Evolutionary conservation across 2,888 invertebrate species (phyloP), one percentile per base, ranked within the genome.

Genomic region (Caenorhabditis virilis): DNA sequence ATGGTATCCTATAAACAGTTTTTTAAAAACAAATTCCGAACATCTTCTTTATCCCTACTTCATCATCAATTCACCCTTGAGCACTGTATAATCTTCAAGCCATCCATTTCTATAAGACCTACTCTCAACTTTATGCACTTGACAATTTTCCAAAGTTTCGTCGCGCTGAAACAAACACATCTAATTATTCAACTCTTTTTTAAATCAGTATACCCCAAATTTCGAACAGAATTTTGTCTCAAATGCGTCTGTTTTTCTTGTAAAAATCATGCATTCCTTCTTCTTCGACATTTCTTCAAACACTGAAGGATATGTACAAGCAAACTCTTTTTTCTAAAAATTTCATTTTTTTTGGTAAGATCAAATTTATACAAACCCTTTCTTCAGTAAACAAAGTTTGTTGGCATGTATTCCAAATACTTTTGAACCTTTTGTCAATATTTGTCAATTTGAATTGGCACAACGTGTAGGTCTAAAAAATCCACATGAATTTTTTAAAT

Each of bases 31-130:
- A 26, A 36, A 47, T 18, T 15, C 6, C 6, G 23, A 41, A 22
- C 6, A 41, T 20, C 41, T 41, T 20, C n/a, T n/a, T 41, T 6
- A 20, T 20, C 20, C 18, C 9, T 18, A 71, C 73, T 56, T 69
- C 30, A 69, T 43, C 51, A 74, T 47, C 2, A 65, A 39, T 26
- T 55, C 64, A 26, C 80, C 79, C 23, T 69, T 51, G 11, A 77
- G 33, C 0, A 72, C 68, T 27, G 57, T 55, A 54, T 69, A 80
- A 58, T 76, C 78, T 47, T 80, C 80, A 2, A 80, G 45, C 75
- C 77, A 80, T 16, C 77, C 79, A 47, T 65, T 66, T 13, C 74
- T 56, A 50, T 80, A 73, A 1, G 58, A 50, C 1, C 50, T 61
- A 16, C 59, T 47, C 16, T 48, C 50, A 16, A 57, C 58, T 9